These are phyloP conservation scores for Torymus aiolomorphi DNA, from an alignment of 2,888 invertebrate species.

Conservation along the genomic window DNA sequence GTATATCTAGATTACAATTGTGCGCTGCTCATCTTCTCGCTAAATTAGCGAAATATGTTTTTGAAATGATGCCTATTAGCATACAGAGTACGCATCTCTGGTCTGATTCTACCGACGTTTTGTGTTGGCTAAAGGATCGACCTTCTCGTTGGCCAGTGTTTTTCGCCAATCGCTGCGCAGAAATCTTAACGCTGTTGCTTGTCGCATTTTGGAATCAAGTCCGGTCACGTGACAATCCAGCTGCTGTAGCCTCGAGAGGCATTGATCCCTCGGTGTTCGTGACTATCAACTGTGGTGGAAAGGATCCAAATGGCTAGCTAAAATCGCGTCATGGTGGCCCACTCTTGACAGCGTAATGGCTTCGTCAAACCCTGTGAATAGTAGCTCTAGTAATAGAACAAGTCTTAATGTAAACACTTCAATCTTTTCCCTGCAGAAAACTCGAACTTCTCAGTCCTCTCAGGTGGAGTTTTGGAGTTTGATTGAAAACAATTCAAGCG, in stretches of 20 bases:
- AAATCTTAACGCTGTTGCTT: too few relatives aligned
- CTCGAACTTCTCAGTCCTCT: background rate
- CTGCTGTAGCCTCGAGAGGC: background rate
- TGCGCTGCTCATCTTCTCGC: too few relatives aligned
- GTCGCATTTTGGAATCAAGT: too few relatives aligned
- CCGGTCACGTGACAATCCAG: background rate
- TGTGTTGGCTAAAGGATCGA: too few relatives aligned
- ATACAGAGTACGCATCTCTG: background rate
- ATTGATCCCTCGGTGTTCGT: background rate
- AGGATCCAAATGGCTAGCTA: background rate
- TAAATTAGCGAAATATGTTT: background rate
- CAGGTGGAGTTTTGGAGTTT: background rate
- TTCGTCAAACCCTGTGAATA: background rate
- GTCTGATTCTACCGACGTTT: background rate
- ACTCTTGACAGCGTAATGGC: too few relatives aligned
- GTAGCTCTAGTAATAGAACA: background rate
- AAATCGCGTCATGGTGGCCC: background rate
- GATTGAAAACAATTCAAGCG: background rate
- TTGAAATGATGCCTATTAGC: background rate
- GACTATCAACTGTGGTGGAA: background rate
- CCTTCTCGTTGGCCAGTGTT: too few relatives aligned
- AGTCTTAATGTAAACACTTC: too few relatives aligned
- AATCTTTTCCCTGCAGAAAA: too few relatives aligned
- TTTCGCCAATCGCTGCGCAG: too few relatives aligned
- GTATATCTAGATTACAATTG: too few relatives aligned